Evolutionary conservation across 2,888 invertebrate species (phyloP), one percentile per base, ranked within the genome.

Genomic region (Harpalus rufipes): DNA sequence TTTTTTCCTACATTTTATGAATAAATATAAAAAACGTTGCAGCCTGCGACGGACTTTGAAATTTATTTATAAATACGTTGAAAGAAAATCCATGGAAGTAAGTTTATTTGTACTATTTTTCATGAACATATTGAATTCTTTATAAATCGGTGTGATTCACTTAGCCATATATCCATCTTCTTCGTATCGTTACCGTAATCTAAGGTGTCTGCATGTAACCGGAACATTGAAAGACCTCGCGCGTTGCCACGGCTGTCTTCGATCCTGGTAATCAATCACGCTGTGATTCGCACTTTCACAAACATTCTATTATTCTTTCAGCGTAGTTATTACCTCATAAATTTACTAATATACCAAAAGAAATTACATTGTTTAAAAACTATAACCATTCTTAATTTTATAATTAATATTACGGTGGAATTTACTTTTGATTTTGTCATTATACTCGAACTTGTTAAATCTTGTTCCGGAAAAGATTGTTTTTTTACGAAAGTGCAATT

Each of bases 181-280:
- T 41, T 80, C 61, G 61, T 59, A 80, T 80, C 80, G 41, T 61
- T 41, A 61, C 61, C 41, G 80, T 80, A 80, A 80, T 80, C 80
- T 61, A 39, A 80, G 32, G 39, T 80, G 80, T 80, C 80, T 84
- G 78, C 78, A 76, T 84, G 65, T 74, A 83, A 83, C 83, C 72
- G 61, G 76, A 82, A 76, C 83, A 83, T 84, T 84, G 84, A 78
- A 84, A 84, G 84, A 84, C 74, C 78, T 51, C 63, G 41, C 63
- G 41, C 59, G 58, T 61, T 25, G 79, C 59, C 59, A 72, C 76
- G 32, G 79, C 59, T 21, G 8, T 14, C 56, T 51, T 51, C 76
- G 59, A 78, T 78, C 78, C 32, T 39, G 12, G 61, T 63, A 80
- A 80, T 80, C 80, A 80, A 80, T 80, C 80, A 80, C 59, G 39